Evolutionary conservation across 1,140 invertebrate genomes (phyloP), one percentile per base, ranked within the genome.

Genomic region (Platyscapa corneri): DNA sequence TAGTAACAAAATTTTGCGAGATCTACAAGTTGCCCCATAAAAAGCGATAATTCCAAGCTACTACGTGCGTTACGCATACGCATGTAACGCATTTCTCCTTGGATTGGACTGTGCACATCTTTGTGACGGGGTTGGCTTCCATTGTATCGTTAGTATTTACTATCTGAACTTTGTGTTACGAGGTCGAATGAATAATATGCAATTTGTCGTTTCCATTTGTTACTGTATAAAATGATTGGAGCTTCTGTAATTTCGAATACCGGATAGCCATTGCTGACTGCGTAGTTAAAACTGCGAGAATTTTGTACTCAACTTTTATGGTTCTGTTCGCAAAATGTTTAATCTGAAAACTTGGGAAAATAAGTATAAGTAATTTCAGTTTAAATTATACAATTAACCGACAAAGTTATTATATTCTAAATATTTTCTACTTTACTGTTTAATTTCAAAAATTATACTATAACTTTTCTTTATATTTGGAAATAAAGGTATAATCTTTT

Each of bases 91-190:
- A 10, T 60, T 20, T n/a, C 0, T 34, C 0, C 23, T 60, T 27
- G 10, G 56, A 12, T 12, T n/a, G 20, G 37, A 39, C 18, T 53
- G 23, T 53, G 32, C 34, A 16, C 23, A 20, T 65, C 27, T 0
- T 37, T 39, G 2, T 53, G 1, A 30, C 12, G 0, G n/a, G 49
- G 37, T 34, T 30, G n/a, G 32, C 56, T 65, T n/a, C 23, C 34
- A 42, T 37, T 79, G 49, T 14, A 20, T n/a, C 37, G 3, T 46
- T 39, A 64, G n/a, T 16, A 5, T 42, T 0, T 16, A 20, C 64
- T 39, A 53, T 82, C 67, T 39, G 37, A 82, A 72, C 30, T 82
- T 82, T 82, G 18, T n/a, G 10, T 37, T 56, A 78, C 30, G 76
- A 34, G 18, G 32, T 23, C 10, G 30, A 75, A 49, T 75, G 37